These are phyloP conservation scores for Plutomurus gul DNA, from an alignment of 1,140 invertebrate species.

Conservation along the genomic window DNA sequence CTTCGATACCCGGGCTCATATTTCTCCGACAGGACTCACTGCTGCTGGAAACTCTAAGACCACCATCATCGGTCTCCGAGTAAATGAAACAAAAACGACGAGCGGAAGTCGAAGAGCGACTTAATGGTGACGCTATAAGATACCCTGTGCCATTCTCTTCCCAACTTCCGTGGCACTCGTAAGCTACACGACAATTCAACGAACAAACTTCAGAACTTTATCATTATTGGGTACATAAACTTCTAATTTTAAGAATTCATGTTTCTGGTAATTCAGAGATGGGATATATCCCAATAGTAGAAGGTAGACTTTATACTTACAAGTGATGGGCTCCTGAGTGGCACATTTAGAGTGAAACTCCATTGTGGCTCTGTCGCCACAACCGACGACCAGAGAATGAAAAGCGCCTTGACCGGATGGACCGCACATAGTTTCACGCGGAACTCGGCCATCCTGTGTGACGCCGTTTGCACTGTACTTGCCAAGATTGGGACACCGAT, in stretches of 20 bases:
- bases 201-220: background rate
- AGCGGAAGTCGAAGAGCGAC: slow-evolving; percentile 55
- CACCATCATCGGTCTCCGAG: slow-evolving; percentile 53
- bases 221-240: background rate
- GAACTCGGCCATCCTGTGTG: slow-evolving; percentile 19
- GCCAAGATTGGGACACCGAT: slow-evolving; percentile 50
- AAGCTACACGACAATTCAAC: slow-evolving; percentile 63
- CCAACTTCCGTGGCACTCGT: slow-evolving; percentile 83
- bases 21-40: slow-evolving; percentile 64
- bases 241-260: no score
- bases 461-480: slow-evolving; percentile 47
- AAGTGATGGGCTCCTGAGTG: slow-evolving; percentile 38
- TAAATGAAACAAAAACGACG: slow-evolving; percentile 55
- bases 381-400: slow-evolving; percentile 46
- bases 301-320: slow-evolving; percentile 15
- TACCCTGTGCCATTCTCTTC: slow-evolving; percentile 70
- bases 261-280: no score
- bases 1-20: slow-evolving; percentile 57
- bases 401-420: slow-evolving; percentile 42
- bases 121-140: slow-evolving; percentile 70
- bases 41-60: slow-evolving; percentile 62
- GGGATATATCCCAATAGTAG: background rate
- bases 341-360: slow-evolving; percentile 50
- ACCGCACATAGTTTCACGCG: slow-evolving; percentile 18
- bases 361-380: slow-evolving; percentile 47